These are phyloP conservation scores for Catocala fraxini DNA, from an alignment of 2,888 invertebrate species.

Conservation along the genomic window DNA sequence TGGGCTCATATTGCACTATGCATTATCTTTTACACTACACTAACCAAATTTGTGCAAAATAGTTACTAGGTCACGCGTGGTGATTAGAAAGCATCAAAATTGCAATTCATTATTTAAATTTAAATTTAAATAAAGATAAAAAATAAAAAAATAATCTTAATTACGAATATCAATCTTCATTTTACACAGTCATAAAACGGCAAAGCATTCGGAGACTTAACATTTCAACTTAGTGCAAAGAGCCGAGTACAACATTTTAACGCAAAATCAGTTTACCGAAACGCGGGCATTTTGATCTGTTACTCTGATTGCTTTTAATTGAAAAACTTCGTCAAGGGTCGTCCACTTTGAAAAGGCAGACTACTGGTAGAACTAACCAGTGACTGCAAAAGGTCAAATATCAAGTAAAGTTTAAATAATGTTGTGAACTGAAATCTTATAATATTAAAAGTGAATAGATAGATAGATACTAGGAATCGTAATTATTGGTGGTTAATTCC, in stretches of 20 bases:
- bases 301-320: slow-evolving; percentile 60
- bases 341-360: slow-evolving; percentile 33
- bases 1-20: too few species aligned
- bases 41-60: too few species aligned
- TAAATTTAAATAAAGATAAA: too few species aligned
- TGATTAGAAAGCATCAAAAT: too few species aligned
- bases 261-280: slow-evolving; percentile 45
- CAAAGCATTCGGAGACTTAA: not conserved
- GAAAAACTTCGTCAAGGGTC: slow-evolving; percentile 63
- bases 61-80: too few species aligned
- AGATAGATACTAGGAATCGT: not conserved
- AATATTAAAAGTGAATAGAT: not conserved
- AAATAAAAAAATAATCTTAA: too few species aligned
- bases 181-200: not conserved
- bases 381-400: slow-evolving; percentile 24
- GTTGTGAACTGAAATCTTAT: not conserved
- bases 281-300: slow-evolving; percentile 54
- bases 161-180: too few species aligned
- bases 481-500: not conserved
- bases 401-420: slow-evolving; percentile 16
- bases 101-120: too few species aligned
- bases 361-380: slow-evolving; percentile 31
- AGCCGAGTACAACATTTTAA: slow-evolving; percentile 31
- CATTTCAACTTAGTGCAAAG: slow-evolving; percentile 18
- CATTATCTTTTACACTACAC: too few species aligned